Conservation (phyloP, 2,113 vertebrate genomes). For the Coracopsis vasa region DNA sequence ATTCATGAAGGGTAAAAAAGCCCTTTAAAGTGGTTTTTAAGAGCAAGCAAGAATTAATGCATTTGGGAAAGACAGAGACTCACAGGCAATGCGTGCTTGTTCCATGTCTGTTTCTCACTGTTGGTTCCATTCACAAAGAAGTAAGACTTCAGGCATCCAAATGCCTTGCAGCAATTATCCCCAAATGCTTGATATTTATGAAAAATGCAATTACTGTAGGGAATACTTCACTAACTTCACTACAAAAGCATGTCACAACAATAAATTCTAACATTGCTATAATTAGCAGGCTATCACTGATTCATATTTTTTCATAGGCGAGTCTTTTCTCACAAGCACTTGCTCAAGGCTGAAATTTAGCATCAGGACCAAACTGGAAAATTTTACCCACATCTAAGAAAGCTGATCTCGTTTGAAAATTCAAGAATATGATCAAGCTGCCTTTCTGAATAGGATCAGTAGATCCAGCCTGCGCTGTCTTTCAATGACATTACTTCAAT, state of each 20-base stretch:
- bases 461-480: neutral
- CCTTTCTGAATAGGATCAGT: neutral
- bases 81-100: neutral
- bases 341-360: constrained; percentile 15
- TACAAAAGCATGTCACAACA: constrained; percentile 29
- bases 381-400: neutral
- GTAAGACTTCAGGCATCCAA: constrained; percentile 6
- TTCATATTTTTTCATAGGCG: neutral
- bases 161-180: constrained; percentile 38
- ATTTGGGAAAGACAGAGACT: neutral
- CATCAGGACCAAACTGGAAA: neutral
- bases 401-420: neutral
- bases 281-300: constrained; percentile 18
- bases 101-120: neutral
- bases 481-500: neutral
- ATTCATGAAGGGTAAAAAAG: neutral
- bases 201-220: constrained; percentile 46
- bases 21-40: neutral
- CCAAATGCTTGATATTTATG: constrained; percentile 40
- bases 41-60: neutral
- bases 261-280: constrained; percentile 21
- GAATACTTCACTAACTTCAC: constrained; percentile 15
- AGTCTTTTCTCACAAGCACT: neutral
- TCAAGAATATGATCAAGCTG: neutral
- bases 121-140: constrained; percentile 39